Evolutionary conservation across 1,140 invertebrate genomes (phyloP).

Genomic region (Drosophila navojoa): DNA sequence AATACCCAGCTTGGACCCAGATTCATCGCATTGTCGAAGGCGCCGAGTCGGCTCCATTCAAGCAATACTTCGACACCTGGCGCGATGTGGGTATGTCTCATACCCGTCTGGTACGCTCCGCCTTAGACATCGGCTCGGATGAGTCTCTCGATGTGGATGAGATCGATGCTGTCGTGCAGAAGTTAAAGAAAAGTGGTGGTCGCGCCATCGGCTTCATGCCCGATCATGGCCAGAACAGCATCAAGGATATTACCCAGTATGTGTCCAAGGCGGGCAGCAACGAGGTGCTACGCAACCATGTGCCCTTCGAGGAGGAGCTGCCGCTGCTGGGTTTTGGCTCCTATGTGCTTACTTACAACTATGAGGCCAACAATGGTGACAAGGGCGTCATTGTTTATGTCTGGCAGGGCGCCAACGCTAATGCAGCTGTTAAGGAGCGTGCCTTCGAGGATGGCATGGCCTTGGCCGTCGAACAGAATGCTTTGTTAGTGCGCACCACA

Average conservation of each 20-base stretch:
- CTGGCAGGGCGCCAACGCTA: constrained; percentile 85
- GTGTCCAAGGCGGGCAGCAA: constrained; percentile 46
- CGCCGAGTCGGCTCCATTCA: constrained; percentile 90
- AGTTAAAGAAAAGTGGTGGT: constrained; percentile 84
- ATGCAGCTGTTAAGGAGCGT: constrained; percentile 67
- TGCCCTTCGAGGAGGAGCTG: constrained; percentile 86
- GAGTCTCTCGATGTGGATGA: constrained; percentile 74
- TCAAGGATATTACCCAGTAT: constrained; percentile 67
- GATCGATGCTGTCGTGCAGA: constrained; percentile 67
- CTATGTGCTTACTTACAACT: constrained; percentile 91
- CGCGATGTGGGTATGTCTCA: constrained; percentile 87
- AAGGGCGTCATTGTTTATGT: constrained; percentile 88
- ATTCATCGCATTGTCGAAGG: constrained; percentile 89
- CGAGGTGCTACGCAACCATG: constrained; percentile 81
- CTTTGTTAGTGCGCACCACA: constrained; percentile 87
- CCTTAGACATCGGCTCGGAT: constrained; percentile 76
- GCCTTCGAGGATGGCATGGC: constrained; percentile 87
- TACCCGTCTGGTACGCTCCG: constrained; percentile 85
- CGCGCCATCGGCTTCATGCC: constrained; percentile 89
- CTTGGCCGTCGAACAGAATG: constrained; percentile 86
- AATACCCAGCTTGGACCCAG: constrained; percentile 91
- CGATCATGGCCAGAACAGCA: constrained; percentile 86
- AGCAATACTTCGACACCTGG: constrained; percentile 92
- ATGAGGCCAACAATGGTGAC: constrained; percentile 85
- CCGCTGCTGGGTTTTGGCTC: constrained; percentile 91